A percentile compares a stretch with the other conserved stretches of the same genome.
Conservation (phyloP, 2,797 vertebrate genomes). For the Propithecus perrieri region DNA sequence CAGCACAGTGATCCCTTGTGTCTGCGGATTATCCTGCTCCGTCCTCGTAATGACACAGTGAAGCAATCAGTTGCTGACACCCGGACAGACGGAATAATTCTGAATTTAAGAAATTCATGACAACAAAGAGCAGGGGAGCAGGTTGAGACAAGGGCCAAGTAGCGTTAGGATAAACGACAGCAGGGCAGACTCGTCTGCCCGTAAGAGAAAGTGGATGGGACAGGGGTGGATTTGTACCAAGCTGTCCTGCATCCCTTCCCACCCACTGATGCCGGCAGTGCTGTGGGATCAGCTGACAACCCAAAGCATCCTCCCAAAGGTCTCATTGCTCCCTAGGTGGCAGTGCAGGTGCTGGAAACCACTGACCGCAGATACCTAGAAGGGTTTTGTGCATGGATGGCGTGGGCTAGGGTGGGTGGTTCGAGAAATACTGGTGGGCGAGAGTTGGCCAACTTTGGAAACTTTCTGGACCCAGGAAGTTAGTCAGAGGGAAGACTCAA, state of each 20-base stretch:
- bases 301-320: rapidly evolving
- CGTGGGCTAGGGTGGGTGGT: not conserved
- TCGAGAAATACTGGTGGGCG: not conserved
- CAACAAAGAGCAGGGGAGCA: not conserved
- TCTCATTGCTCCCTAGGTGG: not conserved
- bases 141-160: not conserved
- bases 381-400: not conserved
- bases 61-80: not conserved
- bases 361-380: rapidly evolving
- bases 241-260: too few relatives aligned
- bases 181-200: not conserved
- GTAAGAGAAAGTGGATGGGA: not conserved
- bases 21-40: not conserved
- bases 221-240: rapidly evolving
- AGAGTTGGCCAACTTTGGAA: not conserved
- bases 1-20: not conserved
- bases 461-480: not conserved
- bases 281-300: not conserved
- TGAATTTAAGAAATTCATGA: not conserved
- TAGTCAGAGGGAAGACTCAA: not conserved
- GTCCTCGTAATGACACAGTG: not conserved
- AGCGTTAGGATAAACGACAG: not conserved
- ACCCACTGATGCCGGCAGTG: not conserved
- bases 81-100: not conserved
- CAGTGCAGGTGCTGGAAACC: not conserved